A percentile compares a stretch with the other conserved stretches of the same genome.
Conservation (phyloP, 2,797 vertebrate genomes). For the Glossophaga mutica region DNA sequence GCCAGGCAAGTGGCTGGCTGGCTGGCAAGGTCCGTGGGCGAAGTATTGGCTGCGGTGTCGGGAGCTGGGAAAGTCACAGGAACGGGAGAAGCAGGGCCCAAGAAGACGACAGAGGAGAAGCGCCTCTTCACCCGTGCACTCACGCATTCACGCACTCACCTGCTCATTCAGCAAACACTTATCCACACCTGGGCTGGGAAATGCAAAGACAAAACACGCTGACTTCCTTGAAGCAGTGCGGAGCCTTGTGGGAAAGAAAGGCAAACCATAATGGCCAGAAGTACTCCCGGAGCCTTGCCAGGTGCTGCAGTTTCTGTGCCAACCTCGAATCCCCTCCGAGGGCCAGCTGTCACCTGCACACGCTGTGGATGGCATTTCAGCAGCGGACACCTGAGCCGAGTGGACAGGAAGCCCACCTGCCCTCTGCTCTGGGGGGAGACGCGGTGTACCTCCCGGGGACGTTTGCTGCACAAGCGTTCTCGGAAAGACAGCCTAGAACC, state of each 20-base stretch:
- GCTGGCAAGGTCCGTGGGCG: not conserved
- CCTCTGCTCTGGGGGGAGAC: not conserved
- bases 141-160: not conserved
- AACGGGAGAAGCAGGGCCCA: not conserved
- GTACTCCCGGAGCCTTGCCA: not conserved
- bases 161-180: not conserved
- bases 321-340: not conserved
- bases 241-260: not conserved
- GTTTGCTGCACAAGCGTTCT: not conserved
- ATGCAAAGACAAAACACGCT: not conserved
- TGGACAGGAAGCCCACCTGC: not conserved
- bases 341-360: no score
- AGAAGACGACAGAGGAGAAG: not conserved
- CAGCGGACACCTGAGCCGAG: not conserved
- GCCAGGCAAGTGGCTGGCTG: not conserved
- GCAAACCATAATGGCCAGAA: not conserved
- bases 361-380: not conserved
- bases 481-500: not conserved
- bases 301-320: not conserved
- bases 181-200: not conserved
- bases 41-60: not conserved
- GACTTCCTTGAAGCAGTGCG: not conserved
- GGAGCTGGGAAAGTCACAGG: not conserved
- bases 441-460: not conserved
- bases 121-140: not conserved